Conservation (phyloP, 35 echinoderm and acorn worm genomes). For the Anneissia japonica region DNA sequence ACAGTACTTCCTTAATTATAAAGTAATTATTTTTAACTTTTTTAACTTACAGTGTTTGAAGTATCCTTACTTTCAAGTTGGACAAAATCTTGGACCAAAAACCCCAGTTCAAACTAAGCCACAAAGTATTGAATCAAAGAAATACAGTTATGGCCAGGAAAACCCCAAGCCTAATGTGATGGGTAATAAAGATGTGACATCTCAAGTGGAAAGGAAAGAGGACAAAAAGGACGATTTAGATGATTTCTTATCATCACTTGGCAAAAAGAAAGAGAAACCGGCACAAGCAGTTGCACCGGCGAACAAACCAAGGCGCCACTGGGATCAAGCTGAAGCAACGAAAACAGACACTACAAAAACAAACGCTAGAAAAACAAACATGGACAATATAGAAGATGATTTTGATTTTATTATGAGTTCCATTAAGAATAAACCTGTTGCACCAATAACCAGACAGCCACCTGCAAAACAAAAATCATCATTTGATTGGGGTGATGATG, state of each 20-base stretch:
- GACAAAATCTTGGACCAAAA: slow-evolving; percentile 75
- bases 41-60: slow-evolving; percentile 59
- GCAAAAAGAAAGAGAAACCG: neutral
- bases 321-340: neutral
- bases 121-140: neutral
- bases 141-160: neutral
- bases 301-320: neutral
- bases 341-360: neutral
- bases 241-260: neutral
- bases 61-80: slow-evolving; percentile 96
- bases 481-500: slow-evolving; percentile 94
- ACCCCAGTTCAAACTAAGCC: slow-evolving; percentile 18
- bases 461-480: slow-evolving; percentile 58
- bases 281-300: neutral
- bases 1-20: too few relatives aligned
- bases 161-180: neutral
- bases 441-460: neutral
- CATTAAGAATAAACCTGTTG: neutral
- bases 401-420: neutral
- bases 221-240: neutral
- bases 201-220: neutral
- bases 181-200: neutral
- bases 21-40: too few relatives aligned
- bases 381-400: neutral
- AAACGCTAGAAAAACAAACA: neutral